Conservation (phyloP, 2,888 invertebrate genomes). For the Pristionchus fissidentatus region DNA sequence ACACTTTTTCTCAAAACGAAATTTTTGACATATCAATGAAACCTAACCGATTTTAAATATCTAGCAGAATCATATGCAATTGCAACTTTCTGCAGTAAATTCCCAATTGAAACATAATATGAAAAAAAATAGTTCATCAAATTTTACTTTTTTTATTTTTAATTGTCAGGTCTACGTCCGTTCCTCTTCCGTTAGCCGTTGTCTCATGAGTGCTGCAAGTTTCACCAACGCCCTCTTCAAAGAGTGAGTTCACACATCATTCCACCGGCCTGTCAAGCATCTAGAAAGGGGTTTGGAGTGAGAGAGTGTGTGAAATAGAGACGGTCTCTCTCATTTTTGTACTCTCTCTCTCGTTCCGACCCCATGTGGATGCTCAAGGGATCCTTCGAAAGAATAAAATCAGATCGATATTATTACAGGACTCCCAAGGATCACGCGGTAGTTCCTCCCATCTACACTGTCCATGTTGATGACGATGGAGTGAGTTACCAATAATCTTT, state of each 20-base stretch:
- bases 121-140: not conserved
- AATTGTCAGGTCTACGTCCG: constrained; percentile 34
- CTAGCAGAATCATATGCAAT: not conserved
- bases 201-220: constrained; percentile 10
- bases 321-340: too few species aligned
- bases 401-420: not conserved
- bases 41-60: not conserved
- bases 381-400: too few species aligned
- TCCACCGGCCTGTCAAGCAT: too few species aligned
- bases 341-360: too few species aligned
- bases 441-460: constrained; percentile 27
- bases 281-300: too few species aligned
- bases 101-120: too few species aligned
- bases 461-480: not conserved
- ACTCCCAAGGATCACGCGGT: not conserved
- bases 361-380: too few species aligned
- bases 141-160: too few species aligned
- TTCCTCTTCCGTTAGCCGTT: constrained; percentile 26
- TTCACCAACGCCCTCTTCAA: constrained; percentile 21
- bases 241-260: not conserved
- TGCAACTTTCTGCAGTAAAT: not conserved
- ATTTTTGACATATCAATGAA: too few species aligned
- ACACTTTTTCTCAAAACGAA: too few species aligned
- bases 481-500: not conserved
- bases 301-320: too few species aligned